Evolutionary conservation across 1,140 invertebrate species (phyloP), one percentile per base, ranked within the genome.

Genomic region (Trichonephila clavipes): DNA sequence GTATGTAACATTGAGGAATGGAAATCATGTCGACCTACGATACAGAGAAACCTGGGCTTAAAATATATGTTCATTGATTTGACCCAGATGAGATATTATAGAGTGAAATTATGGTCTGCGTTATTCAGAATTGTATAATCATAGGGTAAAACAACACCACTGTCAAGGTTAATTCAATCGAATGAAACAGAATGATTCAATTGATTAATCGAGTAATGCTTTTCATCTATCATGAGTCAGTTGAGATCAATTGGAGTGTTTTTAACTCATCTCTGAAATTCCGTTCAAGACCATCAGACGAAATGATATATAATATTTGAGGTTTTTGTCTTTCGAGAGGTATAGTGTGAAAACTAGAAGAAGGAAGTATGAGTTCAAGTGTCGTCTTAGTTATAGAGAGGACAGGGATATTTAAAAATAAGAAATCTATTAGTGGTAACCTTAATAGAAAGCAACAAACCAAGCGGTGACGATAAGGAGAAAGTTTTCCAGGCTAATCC

Each of bases 1-100:
- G 44, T 85, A 85, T 58, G 51, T 83, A 83, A 58, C 21, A 44
- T n/a, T 58, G 44, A n/a, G n/a, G 58, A 85, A 85, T 58, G 58
- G 58, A 85, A 85, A 59, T 58, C 24, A 85, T 59, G 58, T n/a
- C 58, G 0, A 77, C 21, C 62, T 19, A 77, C 72, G 10, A 51
- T 69, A 69, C 12, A 24, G 24, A 24, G 66, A 77, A 14, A 28
- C 28, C 28, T 6, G 16, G 14, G 72, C 72, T 77, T 77, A 77
- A 77, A 77, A 34, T 77, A 77, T 40, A 77, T 40, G 34, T 77
- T 77, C 28, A 85, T 58, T n/a, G 58, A 51, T n/a, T 58, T 58
- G 19, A 18, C 44, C n/a, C 59, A 85, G 82, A 58, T 28, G 72
- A 77, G 72, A 77, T 77, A 77, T 77, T 77, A 77, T 12, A 24